These are phyloP conservation scores for Casuarius casuarius DNA, from an alignment of 2,113 vertebrate species.

Conservation along the genomic window DNA sequence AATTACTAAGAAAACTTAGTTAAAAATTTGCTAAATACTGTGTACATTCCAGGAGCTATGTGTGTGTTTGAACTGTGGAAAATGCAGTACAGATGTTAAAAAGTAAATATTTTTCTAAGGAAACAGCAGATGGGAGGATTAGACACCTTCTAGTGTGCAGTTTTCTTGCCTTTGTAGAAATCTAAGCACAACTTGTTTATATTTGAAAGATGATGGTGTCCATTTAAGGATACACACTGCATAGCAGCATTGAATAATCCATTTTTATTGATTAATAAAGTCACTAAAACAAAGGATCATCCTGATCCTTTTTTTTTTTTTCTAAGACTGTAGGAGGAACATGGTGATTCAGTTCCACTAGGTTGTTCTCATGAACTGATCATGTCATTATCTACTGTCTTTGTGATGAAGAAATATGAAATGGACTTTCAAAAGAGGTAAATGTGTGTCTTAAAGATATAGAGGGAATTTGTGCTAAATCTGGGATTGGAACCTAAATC, in stretches of 20 bases:
- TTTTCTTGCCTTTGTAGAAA: conserved; percentile 63
- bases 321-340: not conserved
- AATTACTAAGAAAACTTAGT: conserved; percentile 78
- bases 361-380: not conserved
- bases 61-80: conserved; percentile 73
- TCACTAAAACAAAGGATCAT: not conserved
- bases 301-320: not conserved
- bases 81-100: conserved; percentile 78
- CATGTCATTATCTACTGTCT: not conserved
- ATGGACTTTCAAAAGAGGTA: not conserved
- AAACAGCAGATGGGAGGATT: conserved; percentile 70
- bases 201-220: not conserved
- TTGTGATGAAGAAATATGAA: not conserved
- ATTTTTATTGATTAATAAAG: conserved; percentile 2
- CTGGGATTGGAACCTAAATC: not conserved
- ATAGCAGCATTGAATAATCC: not conserved
- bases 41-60: conserved; percentile 69
- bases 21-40: conserved; percentile 71
- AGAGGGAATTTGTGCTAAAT: not conserved
- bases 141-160: conserved; percentile 59
- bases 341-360: not conserved
- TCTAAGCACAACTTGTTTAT: conserved; percentile 41
- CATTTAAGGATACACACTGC: not conserved
- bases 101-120: conserved; percentile 80
- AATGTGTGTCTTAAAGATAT: not conserved